A percentile compares a stretch with the other conserved stretches of the same genome.
phyloP scores from a whole-genome alignment of 2,888 invertebrate species.

The Drosophila trichaetosa region DNA sequence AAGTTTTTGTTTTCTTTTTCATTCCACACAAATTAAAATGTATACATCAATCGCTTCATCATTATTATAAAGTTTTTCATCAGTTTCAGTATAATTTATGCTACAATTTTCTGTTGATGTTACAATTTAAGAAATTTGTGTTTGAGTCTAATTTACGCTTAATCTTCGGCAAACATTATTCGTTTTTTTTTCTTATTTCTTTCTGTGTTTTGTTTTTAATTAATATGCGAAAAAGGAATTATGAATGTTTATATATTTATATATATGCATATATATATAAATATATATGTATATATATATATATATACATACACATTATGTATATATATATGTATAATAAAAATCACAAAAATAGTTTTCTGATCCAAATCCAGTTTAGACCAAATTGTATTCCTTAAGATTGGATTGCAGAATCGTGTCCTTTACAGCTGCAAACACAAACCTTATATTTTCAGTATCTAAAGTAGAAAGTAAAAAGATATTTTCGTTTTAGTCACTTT shows the following conservation, averaged over 20 bases:
- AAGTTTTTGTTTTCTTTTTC: constrained; percentile 47
- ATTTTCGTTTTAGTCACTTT: constrained; percentile 7
- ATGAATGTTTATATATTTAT: constrained; percentile 78
- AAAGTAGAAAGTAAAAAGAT: constrained; percentile 82
- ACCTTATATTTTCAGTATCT: constrained; percentile 99
- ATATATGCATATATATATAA: constrained; percentile 38
- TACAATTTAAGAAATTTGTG: constrained; percentile 70
- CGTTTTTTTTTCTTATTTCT: constrained; percentile 38
- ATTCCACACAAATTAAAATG: constrained; percentile 62
- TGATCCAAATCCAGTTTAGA: constrained; percentile 88
- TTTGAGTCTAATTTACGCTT: constrained; percentile 72
- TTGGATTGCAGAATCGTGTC: constrained; percentile 99
- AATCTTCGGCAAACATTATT: constrained; percentile 67
- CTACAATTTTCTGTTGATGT: constrained; percentile 69
- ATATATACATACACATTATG: constrained; percentile 46
- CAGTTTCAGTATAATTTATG: constrained; percentile 58
- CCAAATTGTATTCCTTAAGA: constrained; percentile 99
- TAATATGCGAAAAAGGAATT: constrained; percentile 84
- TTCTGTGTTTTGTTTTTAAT: constrained; percentile 58
- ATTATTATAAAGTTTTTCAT: constrained; percentile 31
- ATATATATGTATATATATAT: constrained; percentile 67
- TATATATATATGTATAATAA: constrained; percentile 77
- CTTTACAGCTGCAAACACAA: constrained; percentile 99
- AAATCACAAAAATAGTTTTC: constrained; percentile 85
- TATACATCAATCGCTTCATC: constrained; percentile 51